These are phyloP conservation scores for Acronicta psi DNA, from an alignment of 2,888 invertebrate genomes.

Conservation along the genomic window DNA sequence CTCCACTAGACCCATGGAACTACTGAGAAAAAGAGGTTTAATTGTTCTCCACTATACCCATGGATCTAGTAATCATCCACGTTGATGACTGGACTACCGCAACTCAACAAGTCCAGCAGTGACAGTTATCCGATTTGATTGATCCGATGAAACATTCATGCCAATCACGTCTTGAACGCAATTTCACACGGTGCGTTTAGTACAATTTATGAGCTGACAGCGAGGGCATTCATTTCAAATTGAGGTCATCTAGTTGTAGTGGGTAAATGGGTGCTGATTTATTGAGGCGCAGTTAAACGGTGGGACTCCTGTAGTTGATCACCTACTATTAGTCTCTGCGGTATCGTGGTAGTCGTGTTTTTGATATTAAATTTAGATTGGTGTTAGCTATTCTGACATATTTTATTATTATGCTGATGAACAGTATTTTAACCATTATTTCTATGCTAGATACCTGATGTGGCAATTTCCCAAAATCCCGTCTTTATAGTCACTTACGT, in stretches of 20 bases:
- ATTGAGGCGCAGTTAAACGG: conserved; percentile 34
- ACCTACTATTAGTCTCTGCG: conserved; percentile 36
- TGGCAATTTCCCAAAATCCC: too few relatives aligned
- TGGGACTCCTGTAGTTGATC: conserved; percentile 25
- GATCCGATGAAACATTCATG: conserved; percentile 10
- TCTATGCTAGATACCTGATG: too few relatives aligned
- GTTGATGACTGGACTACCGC: too few relatives aligned
- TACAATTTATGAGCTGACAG: conserved; percentile 32
- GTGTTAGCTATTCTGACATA: neutral
- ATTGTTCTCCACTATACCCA: too few relatives aligned
- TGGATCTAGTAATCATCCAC: too few relatives aligned
- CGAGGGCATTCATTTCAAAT: conserved; percentile 28
- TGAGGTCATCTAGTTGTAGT: conserved; percentile 25
- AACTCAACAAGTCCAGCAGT: neutral
- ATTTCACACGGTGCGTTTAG: conserved; percentile 22
- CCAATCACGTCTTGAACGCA: conserved; percentile 15
- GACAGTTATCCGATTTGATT: conserved; percentile 8
- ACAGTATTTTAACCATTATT: too few relatives aligned
- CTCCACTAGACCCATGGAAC: too few relatives aligned
- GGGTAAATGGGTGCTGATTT: conserved; percentile 41
- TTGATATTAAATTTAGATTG: neutral
- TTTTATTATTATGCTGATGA: too few relatives aligned
- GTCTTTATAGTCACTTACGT: too few relatives aligned
- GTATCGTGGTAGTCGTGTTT: neutral
- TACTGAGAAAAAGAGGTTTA: too few relatives aligned